Evolutionary conservation across 2,797 vertebrate genomes (phyloP).

Genomic region (Megalops cyprinoides): DNA sequence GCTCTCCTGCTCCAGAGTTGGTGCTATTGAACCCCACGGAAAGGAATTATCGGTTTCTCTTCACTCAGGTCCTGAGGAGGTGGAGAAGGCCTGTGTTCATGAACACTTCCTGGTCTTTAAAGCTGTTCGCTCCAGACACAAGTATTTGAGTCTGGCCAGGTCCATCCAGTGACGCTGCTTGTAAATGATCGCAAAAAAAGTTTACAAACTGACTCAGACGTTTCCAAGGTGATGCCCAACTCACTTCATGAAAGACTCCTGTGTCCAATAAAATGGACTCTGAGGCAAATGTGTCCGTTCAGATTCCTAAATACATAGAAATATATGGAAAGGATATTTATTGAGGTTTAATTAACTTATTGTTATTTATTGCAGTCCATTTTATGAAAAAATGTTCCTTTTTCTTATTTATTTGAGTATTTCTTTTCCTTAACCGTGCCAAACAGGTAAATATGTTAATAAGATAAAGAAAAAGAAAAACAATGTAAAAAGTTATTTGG

Average conservation of each 20-base stretch:
- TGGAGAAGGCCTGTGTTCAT: conserved; percentile 2
- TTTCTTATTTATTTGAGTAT: conserved; percentile 90
- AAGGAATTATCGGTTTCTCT: conserved; percentile 27
- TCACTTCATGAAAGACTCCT: conserved; percentile 21
- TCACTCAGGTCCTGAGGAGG: conserved; percentile 4
- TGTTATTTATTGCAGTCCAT: conserved; percentile 98
- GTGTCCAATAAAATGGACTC: conserved; percentile 47
- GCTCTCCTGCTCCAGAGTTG: conserved; percentile 5
- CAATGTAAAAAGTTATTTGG: conserved; percentile 47
- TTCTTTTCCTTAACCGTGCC: conserved; percentile 84
- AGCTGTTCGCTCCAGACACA: not conserved
- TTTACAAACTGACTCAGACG: conserved; percentile 58
- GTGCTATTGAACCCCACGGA: conserved; percentile 1
- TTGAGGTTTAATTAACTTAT: conserved; percentile 98
- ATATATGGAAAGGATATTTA: conserved; percentile 90
- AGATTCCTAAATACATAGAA: conserved; percentile 68
- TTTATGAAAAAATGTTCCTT: conserved; percentile 80
- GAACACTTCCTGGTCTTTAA: conserved; percentile 16
- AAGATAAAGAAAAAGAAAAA: not conserved
- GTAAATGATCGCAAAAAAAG: conserved; percentile 20
- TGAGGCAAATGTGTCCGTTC: conserved; percentile 83
- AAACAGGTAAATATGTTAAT: conserved; percentile 71
- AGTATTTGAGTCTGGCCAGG: conserved; percentile 23
- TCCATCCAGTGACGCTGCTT: conserved; percentile 26
- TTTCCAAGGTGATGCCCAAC: conserved; percentile 59